These are phyloP conservation scores for Kradibia gibbosae DNA, from an alignment of 1,140 invertebrate species.

Conservation along the genomic window DNA sequence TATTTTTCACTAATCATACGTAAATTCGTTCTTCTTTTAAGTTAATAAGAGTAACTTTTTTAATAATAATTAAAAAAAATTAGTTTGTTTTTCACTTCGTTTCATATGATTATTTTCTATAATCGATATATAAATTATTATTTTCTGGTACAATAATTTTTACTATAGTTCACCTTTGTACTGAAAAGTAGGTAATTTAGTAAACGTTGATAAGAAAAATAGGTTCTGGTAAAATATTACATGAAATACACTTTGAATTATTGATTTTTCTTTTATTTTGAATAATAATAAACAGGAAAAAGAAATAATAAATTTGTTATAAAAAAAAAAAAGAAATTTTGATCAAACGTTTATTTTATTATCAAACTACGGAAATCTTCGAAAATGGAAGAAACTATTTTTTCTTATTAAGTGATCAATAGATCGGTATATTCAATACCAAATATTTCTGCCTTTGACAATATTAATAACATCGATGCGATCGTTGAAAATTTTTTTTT, in stretches of 20 bases:
- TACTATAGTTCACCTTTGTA: conserved; percentile 8
- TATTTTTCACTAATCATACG: conserved; percentile 51
- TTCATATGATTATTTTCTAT: conserved; percentile 16
- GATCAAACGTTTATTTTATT: conserved; percentile 47
- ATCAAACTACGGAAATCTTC: conserved; percentile 43
- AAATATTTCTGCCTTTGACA: conserved; percentile 46
- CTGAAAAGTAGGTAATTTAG: conserved; percentile 1
- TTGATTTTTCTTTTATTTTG: conserved; percentile 38
- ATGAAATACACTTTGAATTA: conserved; percentile 4
- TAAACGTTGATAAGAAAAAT: neutral
- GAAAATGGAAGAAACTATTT: conserved; percentile 45
- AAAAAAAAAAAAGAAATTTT: conserved; percentile 39
- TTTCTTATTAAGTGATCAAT: conserved; percentile 48
- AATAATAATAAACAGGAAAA: conserved; percentile 37
- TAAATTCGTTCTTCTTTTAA: conserved; percentile 48
- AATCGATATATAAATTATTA: conserved; percentile 3
- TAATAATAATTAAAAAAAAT: conserved; percentile 27
- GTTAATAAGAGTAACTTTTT: conserved; percentile 27
- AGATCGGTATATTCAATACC: conserved; percentile 56
- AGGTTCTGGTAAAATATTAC: conserved; percentile 4
- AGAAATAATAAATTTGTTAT: conserved; percentile 33
- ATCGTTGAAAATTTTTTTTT: conserved; percentile 50
- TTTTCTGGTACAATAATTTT: neutral
- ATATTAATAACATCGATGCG: conserved; percentile 42
- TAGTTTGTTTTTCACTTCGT: conserved; percentile 25